phyloP scores from a whole-genome alignment of 1,140 invertebrate genomes.

The Bactericera cockerelli region DNA sequence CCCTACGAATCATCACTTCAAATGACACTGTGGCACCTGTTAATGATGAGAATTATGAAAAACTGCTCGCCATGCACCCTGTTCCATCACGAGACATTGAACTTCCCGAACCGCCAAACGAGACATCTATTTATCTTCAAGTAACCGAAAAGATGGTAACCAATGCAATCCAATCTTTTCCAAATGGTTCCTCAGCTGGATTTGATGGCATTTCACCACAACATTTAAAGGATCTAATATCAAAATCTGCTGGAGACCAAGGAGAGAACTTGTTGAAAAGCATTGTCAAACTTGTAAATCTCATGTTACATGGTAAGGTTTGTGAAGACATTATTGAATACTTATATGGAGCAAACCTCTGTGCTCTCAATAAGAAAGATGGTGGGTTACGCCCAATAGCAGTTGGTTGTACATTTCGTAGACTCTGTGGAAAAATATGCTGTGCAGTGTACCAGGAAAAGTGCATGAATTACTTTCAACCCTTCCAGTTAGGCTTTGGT shows the following conservation, averaged over 20 bases:
- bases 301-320: neutral
- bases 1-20: neutral
- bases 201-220: too few species aligned
- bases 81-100: neutral
- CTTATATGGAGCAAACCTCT: neutral
- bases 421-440: neutral
- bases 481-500: too few species aligned
- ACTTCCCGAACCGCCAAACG: neutral
- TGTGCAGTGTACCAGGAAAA: neutral
- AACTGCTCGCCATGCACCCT: neutral
- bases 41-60: neutral
- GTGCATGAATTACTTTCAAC: neutral
- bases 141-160: neutral
- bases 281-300: neutral
- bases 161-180: neutral
- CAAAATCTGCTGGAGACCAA: too few species aligned
- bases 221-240: neutral
- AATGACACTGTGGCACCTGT: neutral
- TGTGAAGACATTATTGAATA: neutral
- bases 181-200: too few species aligned
- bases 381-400: neutral
- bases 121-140: neutral
- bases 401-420: neutral
- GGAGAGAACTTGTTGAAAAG: neutral
- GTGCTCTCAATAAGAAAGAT: neutral